phyloP scores from a whole-genome alignment of 2,113 vertebrate species.

The Narcine bancroftii region DNA sequence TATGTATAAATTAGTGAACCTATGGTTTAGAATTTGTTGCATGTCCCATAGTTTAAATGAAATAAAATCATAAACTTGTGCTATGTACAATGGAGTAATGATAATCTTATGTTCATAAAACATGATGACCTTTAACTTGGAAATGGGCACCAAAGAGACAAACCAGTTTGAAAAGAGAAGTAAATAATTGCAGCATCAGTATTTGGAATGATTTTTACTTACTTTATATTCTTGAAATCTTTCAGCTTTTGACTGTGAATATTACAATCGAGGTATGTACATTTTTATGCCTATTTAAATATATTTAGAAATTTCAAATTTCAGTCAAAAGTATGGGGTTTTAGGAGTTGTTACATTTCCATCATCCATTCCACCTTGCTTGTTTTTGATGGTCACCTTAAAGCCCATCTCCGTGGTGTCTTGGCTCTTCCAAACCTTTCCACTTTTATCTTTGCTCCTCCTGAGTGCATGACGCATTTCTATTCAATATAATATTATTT shows the following conservation, averaged over 20 bases:
- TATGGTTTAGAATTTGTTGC: neutral
- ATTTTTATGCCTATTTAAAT: slow-evolving; percentile 28
- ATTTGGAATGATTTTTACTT: neutral
- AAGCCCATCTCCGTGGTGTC: neutral
- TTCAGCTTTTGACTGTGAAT: slow-evolving; percentile 93
- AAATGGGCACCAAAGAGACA: neutral
- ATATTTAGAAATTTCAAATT: neutral
- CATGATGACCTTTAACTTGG: neutral
- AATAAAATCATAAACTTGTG: slow-evolving; percentile 24
- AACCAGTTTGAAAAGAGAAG: neutral
- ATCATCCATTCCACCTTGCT: neutral
- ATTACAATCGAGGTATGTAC: slow-evolving; percentile 86
- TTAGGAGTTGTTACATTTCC: too few relatives aligned
- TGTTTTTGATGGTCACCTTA: neutral
- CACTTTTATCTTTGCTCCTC: neutral
- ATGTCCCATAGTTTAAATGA: slow-evolving; percentile 29
- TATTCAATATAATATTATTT: neutral
- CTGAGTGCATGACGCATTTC: neutral
- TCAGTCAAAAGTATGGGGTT: neutral
- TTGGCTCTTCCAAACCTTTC: neutral
- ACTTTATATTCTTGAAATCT: slow-evolving; percentile 39
- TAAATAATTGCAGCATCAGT: neutral
- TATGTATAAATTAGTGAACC: neutral
- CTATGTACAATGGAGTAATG: neutral
- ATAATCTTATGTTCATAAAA: neutral